Conservation (phyloP, 1,140 invertebrate genomes). For the Lepidotrigona ventralis region DNA sequence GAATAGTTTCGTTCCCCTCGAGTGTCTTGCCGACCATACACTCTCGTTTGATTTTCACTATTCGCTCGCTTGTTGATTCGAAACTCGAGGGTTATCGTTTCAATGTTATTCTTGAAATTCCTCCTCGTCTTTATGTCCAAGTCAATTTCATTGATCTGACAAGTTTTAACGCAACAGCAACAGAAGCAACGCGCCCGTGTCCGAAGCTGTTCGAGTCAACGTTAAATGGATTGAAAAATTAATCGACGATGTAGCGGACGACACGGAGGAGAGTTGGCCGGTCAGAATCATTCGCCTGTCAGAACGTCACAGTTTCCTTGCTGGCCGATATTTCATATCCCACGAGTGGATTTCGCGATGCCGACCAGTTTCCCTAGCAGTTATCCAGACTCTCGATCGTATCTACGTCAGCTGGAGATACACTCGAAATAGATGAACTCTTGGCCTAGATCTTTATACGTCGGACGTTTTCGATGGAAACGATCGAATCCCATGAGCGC, state of each 20-base stretch:
- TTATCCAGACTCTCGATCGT: conserved; percentile 73
- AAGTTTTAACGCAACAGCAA: not conserved
- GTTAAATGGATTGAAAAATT: conserved; percentile 31
- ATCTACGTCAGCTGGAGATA: conserved; percentile 74
- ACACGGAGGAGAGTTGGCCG: not conserved
- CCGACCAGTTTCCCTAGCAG: conserved; percentile 20
- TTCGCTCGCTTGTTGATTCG: not conserved
- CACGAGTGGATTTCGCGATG: conserved; percentile 54
- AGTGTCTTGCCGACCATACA: not conserved
- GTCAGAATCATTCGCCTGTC: conserved; percentile 32
- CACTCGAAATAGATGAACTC: conserved; percentile 79
- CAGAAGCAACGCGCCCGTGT: not conserved
- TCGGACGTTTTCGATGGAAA: conserved; percentile 53
- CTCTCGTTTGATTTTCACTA: not conserved
- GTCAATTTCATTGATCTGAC: not conserved
- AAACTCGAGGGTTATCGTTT: not conserved
- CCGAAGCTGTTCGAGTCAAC: not conserved
- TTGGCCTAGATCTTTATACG: conserved; percentile 76
- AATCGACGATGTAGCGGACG: not conserved
- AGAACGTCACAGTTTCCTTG: conserved; percentile 31
- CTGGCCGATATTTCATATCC: conserved; percentile 42
- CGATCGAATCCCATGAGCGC: conserved; percentile 40
- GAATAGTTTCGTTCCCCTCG: not conserved
- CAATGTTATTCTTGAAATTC: not conserved
- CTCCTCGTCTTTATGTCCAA: not conserved